Base-by-base conservation (phyloP, 2,113 vertebrate genomes). In the Rhea americana region DNA sequence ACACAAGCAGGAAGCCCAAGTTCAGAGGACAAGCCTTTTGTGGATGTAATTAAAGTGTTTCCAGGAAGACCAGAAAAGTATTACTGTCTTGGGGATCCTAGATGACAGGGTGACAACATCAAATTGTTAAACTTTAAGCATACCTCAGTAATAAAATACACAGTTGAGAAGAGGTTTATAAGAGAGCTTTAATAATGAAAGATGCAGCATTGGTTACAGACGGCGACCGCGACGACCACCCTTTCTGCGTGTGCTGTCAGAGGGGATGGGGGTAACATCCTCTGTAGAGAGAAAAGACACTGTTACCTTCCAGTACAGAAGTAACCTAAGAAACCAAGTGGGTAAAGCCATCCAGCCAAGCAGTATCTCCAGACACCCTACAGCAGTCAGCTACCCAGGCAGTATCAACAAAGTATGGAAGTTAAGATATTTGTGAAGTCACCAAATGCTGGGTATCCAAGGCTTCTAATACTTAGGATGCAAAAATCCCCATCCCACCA, bases 221-320 rank as follows among this genome's bases (percentile, higher is more conserved):
- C 99, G 99, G 90, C 99, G 99, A 94, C 99, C 99, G 59, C 99
- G 99, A 50, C 99, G 99, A 86, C 99, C 99, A 1, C 99, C 99
- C 98, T 99, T 99, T 96, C 99, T 99, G 97, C 99, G 98, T 95
- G 99, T 99, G 39, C 99, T 99, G 98, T 99, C 99, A 1, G 99
- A 99, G 7, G 99, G 99, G 96, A 99, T 99, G 59, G 99, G 99
- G 66, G 99, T 99, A 87, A 99, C 99, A 79, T 99, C 99, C 99
- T 99, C 99, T 99, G 98, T 3, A 2, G 66, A 88, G 79, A 94
- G 13, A 45, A 77, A 77, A 77, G 94, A 30, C 13, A 7, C 20
- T 0, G 37, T 91, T 41, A 96, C 19, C 68, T 74, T 51, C 74
- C 70, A 45, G 35, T 35, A 35, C 35, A 35, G 6, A 84, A 24